Conservation (phyloP, 2,797 vertebrate genomes). For the Lycodopsis pacificus region DNA sequence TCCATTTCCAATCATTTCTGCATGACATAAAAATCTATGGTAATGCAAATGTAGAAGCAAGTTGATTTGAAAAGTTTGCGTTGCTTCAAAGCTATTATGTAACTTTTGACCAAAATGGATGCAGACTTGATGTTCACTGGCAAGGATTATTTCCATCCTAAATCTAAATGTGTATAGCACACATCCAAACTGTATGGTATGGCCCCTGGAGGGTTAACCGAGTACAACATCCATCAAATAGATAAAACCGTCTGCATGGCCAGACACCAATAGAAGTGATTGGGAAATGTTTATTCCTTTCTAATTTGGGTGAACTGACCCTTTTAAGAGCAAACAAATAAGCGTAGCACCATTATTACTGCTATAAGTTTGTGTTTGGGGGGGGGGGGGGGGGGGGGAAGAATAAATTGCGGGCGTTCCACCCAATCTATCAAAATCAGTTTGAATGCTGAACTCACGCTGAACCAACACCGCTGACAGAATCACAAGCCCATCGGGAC, state of each 20-base stretch:
- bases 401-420: background rate
- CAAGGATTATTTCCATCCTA: background rate
- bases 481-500: constrained; percentile 56
- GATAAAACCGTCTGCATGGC: background rate
- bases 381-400: constrained; percentile 16
- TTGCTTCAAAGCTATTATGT: background rate
- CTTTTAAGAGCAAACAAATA: constrained; percentile 13
- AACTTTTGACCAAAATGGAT: background rate
- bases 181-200: background rate
- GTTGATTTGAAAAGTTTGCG: background rate
- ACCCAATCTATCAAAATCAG: constrained; percentile 34
- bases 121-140: background rate
- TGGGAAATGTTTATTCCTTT: background rate
- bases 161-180: background rate
- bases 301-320: background rate
- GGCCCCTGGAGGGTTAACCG: background rate
- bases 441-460: constrained; percentile 54
- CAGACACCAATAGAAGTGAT: background rate
- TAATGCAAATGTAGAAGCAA: background rate
- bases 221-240: background rate
- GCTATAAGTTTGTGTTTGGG: constrained; percentile 20
- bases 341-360: background rate
- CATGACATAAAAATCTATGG: background rate
- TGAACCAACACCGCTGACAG: constrained; percentile 50
- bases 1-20: background rate